These are phyloP conservation scores for Gastrophysa polygoni DNA, from an alignment of 2,888 invertebrate species.

Conservation along the genomic window DNA sequence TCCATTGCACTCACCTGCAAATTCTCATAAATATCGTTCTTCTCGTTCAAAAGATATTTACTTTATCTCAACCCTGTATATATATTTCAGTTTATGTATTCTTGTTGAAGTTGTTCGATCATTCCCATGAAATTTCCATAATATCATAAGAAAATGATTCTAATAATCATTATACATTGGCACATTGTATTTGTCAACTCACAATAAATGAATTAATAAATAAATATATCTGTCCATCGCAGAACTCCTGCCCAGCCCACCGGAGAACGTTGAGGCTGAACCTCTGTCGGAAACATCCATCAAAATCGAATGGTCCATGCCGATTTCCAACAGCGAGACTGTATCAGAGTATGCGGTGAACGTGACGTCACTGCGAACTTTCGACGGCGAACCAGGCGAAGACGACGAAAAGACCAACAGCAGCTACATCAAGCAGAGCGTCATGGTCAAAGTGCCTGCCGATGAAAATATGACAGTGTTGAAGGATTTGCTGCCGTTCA, in stretches of 20 bases:
- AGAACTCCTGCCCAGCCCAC: constrained; percentile 78
- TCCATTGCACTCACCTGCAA: too few species aligned
- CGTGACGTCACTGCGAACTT: constrained; percentile 71
- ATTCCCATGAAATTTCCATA: too few species aligned
- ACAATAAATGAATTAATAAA: too few species aligned
- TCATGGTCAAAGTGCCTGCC: constrained; percentile 61
- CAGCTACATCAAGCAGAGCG: constrained; percentile 21
- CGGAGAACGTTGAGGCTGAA: constrained; percentile 74
- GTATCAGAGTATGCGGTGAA: constrained; percentile 74
- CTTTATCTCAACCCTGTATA: too few species aligned
- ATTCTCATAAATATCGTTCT: too few species aligned
- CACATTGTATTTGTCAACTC: too few species aligned
- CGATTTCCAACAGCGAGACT: constrained; percentile 67
- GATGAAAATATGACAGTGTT: constrained; percentile 66
- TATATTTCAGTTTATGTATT: too few species aligned
- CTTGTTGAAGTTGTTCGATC: too few species aligned
- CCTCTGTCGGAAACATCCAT: constrained; percentile 74
- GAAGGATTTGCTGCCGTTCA: constrained; percentile 72
- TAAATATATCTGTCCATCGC: constrained; percentile 24
- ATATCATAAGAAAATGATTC: too few species aligned
- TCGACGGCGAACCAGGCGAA: constrained; percentile 66
- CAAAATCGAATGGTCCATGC: constrained; percentile 73
- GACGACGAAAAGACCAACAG: constrained; percentile 50
- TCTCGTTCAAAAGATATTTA: too few species aligned
- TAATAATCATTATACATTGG: too few species aligned